Percentiles rank a stretch among this genome's conserved stretches.
phyloP scores from a whole-genome alignment of 2,888 invertebrate genomes.

The Rhagophthalmus giganteus region DNA sequence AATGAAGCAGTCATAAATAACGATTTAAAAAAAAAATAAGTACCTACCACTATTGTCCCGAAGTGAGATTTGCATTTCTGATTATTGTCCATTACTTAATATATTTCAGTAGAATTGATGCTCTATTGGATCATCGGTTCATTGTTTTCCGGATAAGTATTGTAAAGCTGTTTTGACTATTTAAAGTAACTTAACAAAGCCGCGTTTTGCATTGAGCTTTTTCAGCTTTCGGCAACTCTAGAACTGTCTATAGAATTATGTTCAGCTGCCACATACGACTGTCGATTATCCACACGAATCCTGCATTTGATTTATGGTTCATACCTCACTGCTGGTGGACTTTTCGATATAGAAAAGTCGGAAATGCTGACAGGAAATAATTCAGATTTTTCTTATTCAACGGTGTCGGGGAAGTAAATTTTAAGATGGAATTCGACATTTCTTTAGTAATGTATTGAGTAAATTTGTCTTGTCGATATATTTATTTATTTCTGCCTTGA shows the following conservation, averaged over 20 bases:
- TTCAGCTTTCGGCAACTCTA: conserved; percentile 23
- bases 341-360: conserved; percentile 41
- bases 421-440: conserved; percentile 21
- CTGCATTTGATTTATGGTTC: conserved; percentile 45
- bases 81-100: no score
- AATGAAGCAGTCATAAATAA: no score
- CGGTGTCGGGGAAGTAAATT: conserved; percentile 26
- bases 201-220: conserved; percentile 18
- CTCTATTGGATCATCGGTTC: no score
- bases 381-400: conserved; percentile 42
- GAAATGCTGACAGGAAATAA: conserved; percentile 36
- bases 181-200: conserved; percentile 22
- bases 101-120: no score
- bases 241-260: conserved; percentile 42
- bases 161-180: no score
- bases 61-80: no score
- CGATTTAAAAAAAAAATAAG: no score
- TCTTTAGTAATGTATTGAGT: conserved; percentile 21
- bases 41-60: no score
- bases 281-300: conserved; percentile 49
- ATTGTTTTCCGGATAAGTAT: no score
- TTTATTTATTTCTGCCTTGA: not conserved
- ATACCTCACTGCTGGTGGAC: conserved; percentile 43
- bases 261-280: conserved; percentile 48
- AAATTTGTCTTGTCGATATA: conserved; percentile 19